These are phyloP conservation scores for Bunonema sp. DNA, from an alignment of 2,888 invertebrate species.

Conservation along the genomic window DNA sequence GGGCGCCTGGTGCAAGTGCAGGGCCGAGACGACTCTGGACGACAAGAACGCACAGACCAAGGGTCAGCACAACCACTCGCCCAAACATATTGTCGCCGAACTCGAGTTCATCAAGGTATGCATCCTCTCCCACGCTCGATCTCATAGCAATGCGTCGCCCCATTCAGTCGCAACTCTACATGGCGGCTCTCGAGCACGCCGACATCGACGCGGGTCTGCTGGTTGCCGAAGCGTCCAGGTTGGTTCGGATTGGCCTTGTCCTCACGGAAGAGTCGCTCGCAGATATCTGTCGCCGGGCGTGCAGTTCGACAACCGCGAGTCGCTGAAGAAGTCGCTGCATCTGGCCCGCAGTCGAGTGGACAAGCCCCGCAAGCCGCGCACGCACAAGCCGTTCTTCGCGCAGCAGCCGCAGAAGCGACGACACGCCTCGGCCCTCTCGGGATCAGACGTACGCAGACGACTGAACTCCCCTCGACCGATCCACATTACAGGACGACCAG, in stretches of 20 bases:
- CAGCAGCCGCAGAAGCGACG: not conserved
- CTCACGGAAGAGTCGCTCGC: too few relatives aligned
- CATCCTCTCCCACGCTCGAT: not conserved
- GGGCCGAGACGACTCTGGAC: constrained; percentile 38
- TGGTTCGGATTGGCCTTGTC: too few relatives aligned
- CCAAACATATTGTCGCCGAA: constrained; percentile 38
- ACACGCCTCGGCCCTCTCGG: not conserved
- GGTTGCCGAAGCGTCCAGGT: constrained; percentile 18
- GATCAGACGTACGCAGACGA: too few relatives aligned
- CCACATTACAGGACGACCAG: too few relatives aligned
- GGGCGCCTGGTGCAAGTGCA: constrained; percentile 32
- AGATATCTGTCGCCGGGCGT: constrained; percentile 22
- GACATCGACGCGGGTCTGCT: constrained; percentile 24
- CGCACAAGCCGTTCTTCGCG: constrained; percentile 1
- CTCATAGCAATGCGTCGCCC: too few relatives aligned
- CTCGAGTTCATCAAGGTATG: constrained; percentile 40
- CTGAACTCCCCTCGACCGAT: too few relatives aligned
- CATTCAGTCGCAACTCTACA: constrained; percentile 23
- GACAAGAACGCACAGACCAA: constrained; percentile 36
- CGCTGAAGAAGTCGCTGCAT: constrained; percentile 33
- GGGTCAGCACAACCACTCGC: constrained; percentile 37
- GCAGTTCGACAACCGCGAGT: constrained; percentile 18
- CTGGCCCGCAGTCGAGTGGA: constrained; percentile 25
- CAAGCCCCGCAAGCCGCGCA: constrained; percentile 21
- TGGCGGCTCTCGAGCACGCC: constrained; percentile 20